These are phyloP conservation scores for Otis tarda DNA, from an alignment of 2,113 vertebrate species.

Conservation along the genomic window DNA sequence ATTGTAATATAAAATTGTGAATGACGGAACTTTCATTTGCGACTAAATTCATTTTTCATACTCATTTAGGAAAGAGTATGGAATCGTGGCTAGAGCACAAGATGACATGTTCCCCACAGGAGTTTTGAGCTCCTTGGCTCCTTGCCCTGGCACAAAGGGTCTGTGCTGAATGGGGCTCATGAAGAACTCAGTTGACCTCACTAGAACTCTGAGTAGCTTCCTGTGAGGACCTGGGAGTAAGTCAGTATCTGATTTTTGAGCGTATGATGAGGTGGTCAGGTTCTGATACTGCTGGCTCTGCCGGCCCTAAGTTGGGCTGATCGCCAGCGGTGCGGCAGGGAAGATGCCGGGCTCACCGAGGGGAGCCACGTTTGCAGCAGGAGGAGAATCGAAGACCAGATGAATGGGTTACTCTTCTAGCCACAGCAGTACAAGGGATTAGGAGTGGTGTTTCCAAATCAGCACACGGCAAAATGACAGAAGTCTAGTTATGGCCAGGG, in stretches of 20 bases:
- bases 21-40: neutral
- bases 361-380: neutral
- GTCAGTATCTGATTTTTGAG: neutral
- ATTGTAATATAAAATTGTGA: neutral
- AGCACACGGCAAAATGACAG: neutral
- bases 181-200: neutral
- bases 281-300: neutral
- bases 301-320: neutral
- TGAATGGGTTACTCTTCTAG: neutral
- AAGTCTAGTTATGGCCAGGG: neutral
- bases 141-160: neutral
- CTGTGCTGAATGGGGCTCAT: neutral
- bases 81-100: neutral
- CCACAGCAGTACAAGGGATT: neutral
- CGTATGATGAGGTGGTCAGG: neutral
- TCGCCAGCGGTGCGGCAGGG: accelerated
- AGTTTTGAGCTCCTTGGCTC: neutral
- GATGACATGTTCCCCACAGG: neutral
- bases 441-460: neutral
- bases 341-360: neutral
- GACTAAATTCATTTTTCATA: neutral
- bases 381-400: too few species aligned
- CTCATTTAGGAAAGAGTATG: neutral
- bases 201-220: neutral
- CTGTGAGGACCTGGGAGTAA: neutral